Evolutionary conservation across 2,113 vertebrate species (phyloP).

Genomic region (Neogale vison): DNA sequence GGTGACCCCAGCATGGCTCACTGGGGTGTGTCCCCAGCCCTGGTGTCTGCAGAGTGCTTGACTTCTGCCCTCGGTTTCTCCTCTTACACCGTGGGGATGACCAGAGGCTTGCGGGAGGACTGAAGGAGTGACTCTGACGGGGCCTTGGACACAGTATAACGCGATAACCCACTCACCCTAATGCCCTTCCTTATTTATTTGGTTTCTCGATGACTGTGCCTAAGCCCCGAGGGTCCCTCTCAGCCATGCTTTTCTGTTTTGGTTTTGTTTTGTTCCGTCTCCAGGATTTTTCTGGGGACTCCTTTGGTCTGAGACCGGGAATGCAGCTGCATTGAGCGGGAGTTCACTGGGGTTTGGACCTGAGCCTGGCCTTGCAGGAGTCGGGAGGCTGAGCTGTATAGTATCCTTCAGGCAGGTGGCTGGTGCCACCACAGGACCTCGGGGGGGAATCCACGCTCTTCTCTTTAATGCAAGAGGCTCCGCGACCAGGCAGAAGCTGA

Average conservation of each 20-base stretch:
- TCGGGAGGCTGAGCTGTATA: accelerated
- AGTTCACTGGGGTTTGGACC: not conserved
- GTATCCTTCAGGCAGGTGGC: not conserved
- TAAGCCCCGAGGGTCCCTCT: not conserved
- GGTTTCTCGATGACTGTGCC: not conserved
- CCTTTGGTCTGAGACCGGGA: not conserved
- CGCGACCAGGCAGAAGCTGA: not conserved
- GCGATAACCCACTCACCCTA: accelerated
- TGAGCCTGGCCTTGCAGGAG: not conserved
- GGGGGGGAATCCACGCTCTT: not conserved
- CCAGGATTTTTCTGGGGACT: not conserved
- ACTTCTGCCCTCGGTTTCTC: not conserved
- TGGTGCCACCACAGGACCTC: no score
- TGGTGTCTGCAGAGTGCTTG: not conserved
- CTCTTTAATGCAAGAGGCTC: not conserved
- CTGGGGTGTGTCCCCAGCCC: not conserved
- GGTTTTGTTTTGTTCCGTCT: not conserved
- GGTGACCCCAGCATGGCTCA: not conserved
- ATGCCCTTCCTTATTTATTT: not conserved
- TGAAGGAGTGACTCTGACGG: accelerated
- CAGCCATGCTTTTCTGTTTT: not conserved
- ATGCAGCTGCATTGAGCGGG: not conserved
- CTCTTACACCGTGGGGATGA: not conserved
- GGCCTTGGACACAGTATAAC: accelerated
- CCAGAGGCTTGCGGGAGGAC: accelerated